Evolutionary conservation across 2,888 invertebrate species (phyloP), one percentile per base, ranked within the genome.

Genomic region (Drosophila ezoana): DNA sequence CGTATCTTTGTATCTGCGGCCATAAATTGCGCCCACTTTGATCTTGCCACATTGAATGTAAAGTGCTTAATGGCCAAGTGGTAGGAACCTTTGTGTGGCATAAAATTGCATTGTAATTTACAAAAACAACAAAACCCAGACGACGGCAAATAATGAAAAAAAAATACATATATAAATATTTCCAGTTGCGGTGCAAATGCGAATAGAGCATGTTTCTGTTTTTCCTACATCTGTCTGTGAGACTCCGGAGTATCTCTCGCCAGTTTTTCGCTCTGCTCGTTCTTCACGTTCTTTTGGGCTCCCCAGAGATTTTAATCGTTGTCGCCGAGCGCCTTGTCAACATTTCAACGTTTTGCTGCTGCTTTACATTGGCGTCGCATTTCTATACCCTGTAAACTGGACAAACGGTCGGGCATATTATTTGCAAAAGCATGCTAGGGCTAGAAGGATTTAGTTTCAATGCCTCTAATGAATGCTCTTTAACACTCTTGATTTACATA

Each of bases 91-190:
- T 85, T 82, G 82, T 82, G 86, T 82, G 86, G 82, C 76, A 86
- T 70, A 88, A 86, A 87, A 82, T 81, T 88, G 83, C 87, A 87
- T 86, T 88, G 89, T 80, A 88, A 83, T 87, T 89, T 89, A 84
- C 85, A 77, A 79, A 79, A 76, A 64, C 73, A 66, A 49, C 57
- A 63, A 58, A 49, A 45, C 8, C 18, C n/a, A 48, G 40, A 52
- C 64, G 41, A 52, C 18, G 3, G 8, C 13, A 41, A 33, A 37
- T 23, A 13, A 23, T 28, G 28, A 18, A 48, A 33, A 52, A 70
- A 59, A 40, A 41, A 53, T 35, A 49, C n/a, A 62, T 40, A 28
- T 58, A 49, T 28, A 56, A 48, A 37, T 47, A 51, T 43, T 47
- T 59, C 41, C 65, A 68, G 60, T 65, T 65, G 71, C 69, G 74